phyloP scores from a whole-genome alignment of 1,140 invertebrate species.

The Cyrtorhinus lividipennis region DNA sequence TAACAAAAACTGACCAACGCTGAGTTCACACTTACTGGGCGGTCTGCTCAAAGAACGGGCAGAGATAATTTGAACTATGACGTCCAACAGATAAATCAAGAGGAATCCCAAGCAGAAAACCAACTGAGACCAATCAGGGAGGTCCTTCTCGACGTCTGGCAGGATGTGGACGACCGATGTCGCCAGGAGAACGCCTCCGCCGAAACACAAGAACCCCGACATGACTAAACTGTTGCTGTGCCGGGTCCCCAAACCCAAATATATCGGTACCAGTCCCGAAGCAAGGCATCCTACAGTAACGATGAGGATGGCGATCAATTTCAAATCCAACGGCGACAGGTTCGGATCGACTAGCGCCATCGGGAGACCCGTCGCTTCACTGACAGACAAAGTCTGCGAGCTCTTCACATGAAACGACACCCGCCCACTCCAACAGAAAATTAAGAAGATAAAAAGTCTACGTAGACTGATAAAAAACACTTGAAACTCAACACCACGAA shows the following conservation, averaged over 20 bases:
- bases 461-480: no score
- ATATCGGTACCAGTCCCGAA: constrained; percentile 12
- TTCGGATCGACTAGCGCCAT: neutral
- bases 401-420: no score
- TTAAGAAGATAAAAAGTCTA: no score
- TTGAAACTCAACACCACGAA: no score
- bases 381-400: no score
- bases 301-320: constrained; percentile 6
- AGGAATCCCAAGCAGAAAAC: constrained; percentile 40
- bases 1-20: no score
- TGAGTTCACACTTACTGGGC: neutral
- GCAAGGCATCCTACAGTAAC: constrained; percentile 1
- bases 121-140: constrained; percentile 30
- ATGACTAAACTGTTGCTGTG: constrained; percentile 14
- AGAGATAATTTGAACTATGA: constrained; percentile 31
- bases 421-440: no score
- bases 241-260: constrained; percentile 12
- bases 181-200: constrained; percentile 77
- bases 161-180: constrained; percentile 81
- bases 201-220: constrained; percentile 54
- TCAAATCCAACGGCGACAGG: neutral
- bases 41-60: neutral
- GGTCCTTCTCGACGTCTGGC: constrained; percentile 47
- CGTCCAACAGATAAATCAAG: constrained; percentile 39
- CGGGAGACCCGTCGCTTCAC: no score